These are phyloP conservation scores for Pollenia amentaria DNA, from an alignment of 2,888 invertebrate genomes.

Conservation along the genomic window DNA sequence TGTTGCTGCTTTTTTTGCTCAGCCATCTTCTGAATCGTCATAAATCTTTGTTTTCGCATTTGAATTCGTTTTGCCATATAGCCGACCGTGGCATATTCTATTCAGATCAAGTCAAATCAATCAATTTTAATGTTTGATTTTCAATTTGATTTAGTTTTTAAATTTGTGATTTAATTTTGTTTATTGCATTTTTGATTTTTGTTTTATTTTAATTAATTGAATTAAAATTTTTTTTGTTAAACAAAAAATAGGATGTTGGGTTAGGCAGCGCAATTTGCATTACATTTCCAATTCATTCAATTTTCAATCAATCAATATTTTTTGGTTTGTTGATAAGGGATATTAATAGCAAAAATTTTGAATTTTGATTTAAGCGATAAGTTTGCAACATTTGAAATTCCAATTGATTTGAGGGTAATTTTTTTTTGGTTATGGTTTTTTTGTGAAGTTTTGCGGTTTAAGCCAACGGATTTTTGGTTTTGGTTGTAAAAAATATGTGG, in stretches of 20 bases:
- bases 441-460: conserved; percentile 71
- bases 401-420: conserved; percentile 71
- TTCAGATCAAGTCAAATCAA: conserved; percentile 74
- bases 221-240: conserved; percentile 66
- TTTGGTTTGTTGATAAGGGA: conserved; percentile 12
- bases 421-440: conserved; percentile 64
- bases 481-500: conserved; percentile 51
- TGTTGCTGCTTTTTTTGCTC: conserved; percentile 95
- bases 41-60: conserved; percentile 96
- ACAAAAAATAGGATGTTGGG: conserved; percentile 52
- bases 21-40: conserved; percentile 95
- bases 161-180: conserved; percentile 49
- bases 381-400: conserved; percentile 71
- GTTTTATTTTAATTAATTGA: conserved; percentile 65
- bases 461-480: conserved; percentile 68
- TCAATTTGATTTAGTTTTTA: conserved; percentile 47
- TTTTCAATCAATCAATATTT: conserved; percentile 39
- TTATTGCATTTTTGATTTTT: conserved; percentile 44
- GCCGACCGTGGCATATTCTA: conserved; percentile 99
- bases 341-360: conserved; percentile 57
- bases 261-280: conserved; percentile 59
- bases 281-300: conserved; percentile 51
- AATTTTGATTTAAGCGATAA: conserved; percentile 47
- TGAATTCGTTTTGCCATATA: conserved; percentile 99
- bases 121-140: conserved; percentile 66